Evolutionary conservation across 2,888 invertebrate species (phyloP).

Genomic region (Chrysina gloriosa): DNA sequence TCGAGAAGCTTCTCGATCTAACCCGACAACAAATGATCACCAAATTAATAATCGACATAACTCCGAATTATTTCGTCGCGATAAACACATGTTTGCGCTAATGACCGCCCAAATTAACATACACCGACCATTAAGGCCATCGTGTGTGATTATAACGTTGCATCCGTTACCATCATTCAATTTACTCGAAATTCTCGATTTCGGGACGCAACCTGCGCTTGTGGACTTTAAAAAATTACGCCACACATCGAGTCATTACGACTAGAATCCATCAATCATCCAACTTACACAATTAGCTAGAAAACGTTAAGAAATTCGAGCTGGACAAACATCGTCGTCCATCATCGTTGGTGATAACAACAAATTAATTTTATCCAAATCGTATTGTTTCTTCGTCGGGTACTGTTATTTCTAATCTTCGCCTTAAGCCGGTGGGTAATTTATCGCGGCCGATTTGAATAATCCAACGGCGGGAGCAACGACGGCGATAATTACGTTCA

Average conservation of each 20-base stretch:
- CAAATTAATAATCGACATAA: too few relatives aligned
- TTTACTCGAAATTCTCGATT: background rate
- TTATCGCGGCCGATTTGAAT: slow-evolving; percentile 22
- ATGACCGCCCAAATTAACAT: background rate
- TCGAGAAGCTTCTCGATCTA: too few relatives aligned
- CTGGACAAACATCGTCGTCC: background rate
- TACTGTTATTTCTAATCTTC: slow-evolving; percentile 22
- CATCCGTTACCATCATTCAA: background rate
- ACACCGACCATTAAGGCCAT: slow-evolving; percentile 9
- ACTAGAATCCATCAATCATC: background rate
- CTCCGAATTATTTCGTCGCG: background rate
- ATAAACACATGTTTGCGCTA: background rate
- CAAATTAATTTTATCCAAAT: slow-evolving; percentile 28
- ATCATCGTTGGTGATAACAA: slow-evolving; percentile 9
- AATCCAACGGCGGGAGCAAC: slow-evolving; percentile 2
- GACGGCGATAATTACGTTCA: slow-evolving; percentile 28
- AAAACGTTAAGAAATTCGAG: too few relatives aligned
- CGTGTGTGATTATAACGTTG: background rate
- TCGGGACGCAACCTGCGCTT: background rate
- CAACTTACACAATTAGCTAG: too few relatives aligned
- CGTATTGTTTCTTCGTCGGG: slow-evolving; percentile 23
- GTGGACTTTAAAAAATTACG: background rate
- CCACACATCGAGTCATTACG: too few relatives aligned
- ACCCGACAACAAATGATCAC: too few relatives aligned
- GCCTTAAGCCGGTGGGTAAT: slow-evolving; percentile 30